Percentiles rank a stretch among this genome's conserved stretches.
Evolutionary conservation across 2,797 vertebrate species (phyloP).

Genomic region (Betta splendens): DNA sequence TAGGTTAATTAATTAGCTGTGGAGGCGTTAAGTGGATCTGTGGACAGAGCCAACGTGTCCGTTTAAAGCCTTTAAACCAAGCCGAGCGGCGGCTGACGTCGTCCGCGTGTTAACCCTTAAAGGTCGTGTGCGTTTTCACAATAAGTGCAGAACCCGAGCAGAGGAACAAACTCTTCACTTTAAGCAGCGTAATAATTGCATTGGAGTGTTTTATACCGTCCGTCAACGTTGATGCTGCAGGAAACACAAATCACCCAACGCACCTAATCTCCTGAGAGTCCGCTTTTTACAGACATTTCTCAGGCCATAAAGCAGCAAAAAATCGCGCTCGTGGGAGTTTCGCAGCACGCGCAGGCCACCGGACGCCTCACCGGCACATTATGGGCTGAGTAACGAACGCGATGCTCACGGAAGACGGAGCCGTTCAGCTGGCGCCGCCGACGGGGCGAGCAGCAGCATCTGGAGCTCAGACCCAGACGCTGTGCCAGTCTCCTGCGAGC

Average conservation of each 20-base stretch:
- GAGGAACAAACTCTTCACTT: not conserved
- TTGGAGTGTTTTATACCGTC: not conserved
- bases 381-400: constrained; percentile 19
- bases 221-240: not conserved
- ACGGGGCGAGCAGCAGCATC: constrained; percentile 51
- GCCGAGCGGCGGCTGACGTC: too few species aligned
- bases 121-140: too few species aligned
- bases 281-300: constrained; percentile 7
- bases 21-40: not conserved
- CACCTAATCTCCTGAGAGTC: constrained; percentile 4
- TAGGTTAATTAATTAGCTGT: not conserved
- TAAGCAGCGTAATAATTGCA: not conserved
- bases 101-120: too few species aligned
- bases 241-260: constrained; percentile 10
- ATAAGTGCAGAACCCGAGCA: too few species aligned
- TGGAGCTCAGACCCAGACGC: constrained; percentile 50
- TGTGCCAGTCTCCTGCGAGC: constrained; percentile 37
- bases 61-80: too few species aligned
- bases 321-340: not conserved
- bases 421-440: too few species aligned
- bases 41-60: not conserved
- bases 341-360: not conserved
- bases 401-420: constrained; percentile 14
- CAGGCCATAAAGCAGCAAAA: constrained; percentile 5
- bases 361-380: constrained; percentile 1